Conservation (phyloP, 1,140 invertebrate species). For the Prorops nasuta region DNA sequence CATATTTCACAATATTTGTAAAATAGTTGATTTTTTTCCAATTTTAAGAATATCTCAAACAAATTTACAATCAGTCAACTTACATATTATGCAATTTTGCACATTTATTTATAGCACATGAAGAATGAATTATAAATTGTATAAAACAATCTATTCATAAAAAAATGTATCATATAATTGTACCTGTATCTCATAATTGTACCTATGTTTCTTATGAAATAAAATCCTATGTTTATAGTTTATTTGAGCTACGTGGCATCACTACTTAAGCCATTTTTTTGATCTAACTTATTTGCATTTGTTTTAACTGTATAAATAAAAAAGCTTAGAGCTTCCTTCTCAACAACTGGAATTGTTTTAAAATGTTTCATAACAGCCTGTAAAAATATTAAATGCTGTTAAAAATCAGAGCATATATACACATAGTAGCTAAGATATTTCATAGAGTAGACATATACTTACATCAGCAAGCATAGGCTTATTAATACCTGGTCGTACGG, state of each 20-base stretch:
- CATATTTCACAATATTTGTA: too few relatives aligned
- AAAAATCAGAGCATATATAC: neutral
- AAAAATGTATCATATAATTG: too few relatives aligned
- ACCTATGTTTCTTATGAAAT: too few relatives aligned
- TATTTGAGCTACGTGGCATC: conserved; percentile 60
- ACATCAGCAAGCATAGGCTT: conserved; percentile 95
- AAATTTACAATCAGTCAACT: too few relatives aligned
- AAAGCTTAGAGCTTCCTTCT: conserved; percentile 93
- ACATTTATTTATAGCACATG: too few relatives aligned
- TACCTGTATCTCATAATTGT: too few relatives aligned
- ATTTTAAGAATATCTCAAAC: too few relatives aligned
- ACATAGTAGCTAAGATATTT: conserved; percentile 1
- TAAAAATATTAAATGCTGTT: conserved; percentile 23
- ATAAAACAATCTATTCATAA: too few relatives aligned
- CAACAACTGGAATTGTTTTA: conserved; percentile 87
- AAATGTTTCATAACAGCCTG: conserved; percentile 93
- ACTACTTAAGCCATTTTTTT: conserved; percentile 76
- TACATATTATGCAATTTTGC: too few relatives aligned
- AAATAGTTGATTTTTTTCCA: too few relatives aligned
- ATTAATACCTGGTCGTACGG: conserved; percentile 85
- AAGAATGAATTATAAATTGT: too few relatives aligned
- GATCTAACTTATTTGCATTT: conserved; percentile 88
- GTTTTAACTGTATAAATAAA: conserved; percentile 97
- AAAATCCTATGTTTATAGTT: too few relatives aligned
- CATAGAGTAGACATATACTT: conserved; percentile 53